Percentiles rank a stretch among this genome's conserved stretches.
Evolutionary conservation across 2,888 invertebrate species (phyloP).

Genomic region (Drosophila lacicola): DNA sequence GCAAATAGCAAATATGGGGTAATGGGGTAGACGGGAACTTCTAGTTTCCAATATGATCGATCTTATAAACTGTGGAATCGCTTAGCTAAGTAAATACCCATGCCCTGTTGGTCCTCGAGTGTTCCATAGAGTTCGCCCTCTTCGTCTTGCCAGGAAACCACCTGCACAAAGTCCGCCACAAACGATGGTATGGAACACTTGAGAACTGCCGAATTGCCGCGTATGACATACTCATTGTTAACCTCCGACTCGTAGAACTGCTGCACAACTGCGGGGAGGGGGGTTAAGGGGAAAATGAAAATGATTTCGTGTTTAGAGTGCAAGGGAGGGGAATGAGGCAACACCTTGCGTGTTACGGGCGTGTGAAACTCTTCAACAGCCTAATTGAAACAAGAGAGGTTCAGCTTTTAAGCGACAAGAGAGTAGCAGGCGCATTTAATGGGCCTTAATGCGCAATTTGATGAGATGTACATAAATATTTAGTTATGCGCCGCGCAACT

Average conservation of each 20-base stretch:
- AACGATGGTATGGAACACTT: constrained; percentile 92
- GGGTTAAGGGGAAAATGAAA: constrained; percentile 24
- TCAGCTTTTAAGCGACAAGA: constrained; percentile 21
- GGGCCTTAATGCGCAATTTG: constrained; percentile 55
- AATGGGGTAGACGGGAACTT: constrained; percentile 1
- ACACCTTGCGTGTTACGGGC: constrained; percentile 61
- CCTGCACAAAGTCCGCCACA: constrained; percentile 90
- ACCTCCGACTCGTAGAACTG: constrained; percentile 91
- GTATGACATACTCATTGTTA: constrained; percentile 90
- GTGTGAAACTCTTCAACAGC: constrained; percentile 58
- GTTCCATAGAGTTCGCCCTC: constrained; percentile 83
- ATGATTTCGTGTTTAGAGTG: constrained; percentile 41
- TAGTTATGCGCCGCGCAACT: constrained; percentile 37
- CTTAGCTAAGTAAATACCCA: constrained; percentile 58
- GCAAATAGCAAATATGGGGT: constrained; percentile 12
- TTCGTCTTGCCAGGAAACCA: constrained; percentile 90
- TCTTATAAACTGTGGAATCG: neutral
- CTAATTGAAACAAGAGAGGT: constrained; percentile 71
- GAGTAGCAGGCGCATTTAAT: constrained; percentile 51
- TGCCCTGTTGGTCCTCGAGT: constrained; percentile 79
- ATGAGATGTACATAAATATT: constrained; percentile 55
- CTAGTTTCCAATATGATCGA: neutral
- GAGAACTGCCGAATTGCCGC: constrained; percentile 90
- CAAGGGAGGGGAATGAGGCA: neutral
- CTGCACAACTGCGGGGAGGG: constrained; percentile 87